A percentile compares a stretch with the other conserved stretches of the same genome.
These are phyloP conservation scores for Oxygymnocypris stewartii DNA, from an alignment of 2,113 vertebrate species.

Conservation along the genomic window DNA sequence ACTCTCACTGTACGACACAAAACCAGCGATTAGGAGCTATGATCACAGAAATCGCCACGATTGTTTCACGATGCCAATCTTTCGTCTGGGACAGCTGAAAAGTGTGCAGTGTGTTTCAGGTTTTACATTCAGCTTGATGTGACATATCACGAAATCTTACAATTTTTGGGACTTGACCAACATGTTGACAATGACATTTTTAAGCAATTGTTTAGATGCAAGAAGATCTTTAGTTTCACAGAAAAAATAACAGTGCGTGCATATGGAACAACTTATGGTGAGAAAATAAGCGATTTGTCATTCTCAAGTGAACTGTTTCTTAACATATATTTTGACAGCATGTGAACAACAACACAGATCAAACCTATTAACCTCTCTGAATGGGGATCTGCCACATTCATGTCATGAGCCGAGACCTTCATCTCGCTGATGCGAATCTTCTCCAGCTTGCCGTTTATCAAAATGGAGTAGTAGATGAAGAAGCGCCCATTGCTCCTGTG, in stretches of 20 bases:
- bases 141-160: not conserved
- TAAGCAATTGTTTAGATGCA: not conserved
- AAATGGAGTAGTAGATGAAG: constrained; percentile 82
- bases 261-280: not conserved
- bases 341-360: not conserved
- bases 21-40: too few species aligned
- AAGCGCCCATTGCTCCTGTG: constrained; percentile 80
- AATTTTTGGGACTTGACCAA: not conserved
- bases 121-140: not conserved
- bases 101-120: too few species aligned
- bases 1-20: too few species aligned
- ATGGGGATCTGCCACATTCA: constrained; percentile 78
- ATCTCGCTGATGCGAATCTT: constrained; percentile 83
- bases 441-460: constrained; percentile 71
- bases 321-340: not conserved
- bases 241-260: not conserved
- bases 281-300: not conserved
- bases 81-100: too few species aligned
- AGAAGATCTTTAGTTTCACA: not conserved
- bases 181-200: not conserved
- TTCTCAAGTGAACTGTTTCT: not conserved
- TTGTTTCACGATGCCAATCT: too few species aligned
- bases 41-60: too few species aligned
- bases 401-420: constrained; percentile 75
- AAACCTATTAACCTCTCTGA: constrained; percentile 78